These are phyloP conservation scores for Hemichromis elongatus DNA, from an alignment of 2,113 vertebrate species.

Conservation along the genomic window DNA sequence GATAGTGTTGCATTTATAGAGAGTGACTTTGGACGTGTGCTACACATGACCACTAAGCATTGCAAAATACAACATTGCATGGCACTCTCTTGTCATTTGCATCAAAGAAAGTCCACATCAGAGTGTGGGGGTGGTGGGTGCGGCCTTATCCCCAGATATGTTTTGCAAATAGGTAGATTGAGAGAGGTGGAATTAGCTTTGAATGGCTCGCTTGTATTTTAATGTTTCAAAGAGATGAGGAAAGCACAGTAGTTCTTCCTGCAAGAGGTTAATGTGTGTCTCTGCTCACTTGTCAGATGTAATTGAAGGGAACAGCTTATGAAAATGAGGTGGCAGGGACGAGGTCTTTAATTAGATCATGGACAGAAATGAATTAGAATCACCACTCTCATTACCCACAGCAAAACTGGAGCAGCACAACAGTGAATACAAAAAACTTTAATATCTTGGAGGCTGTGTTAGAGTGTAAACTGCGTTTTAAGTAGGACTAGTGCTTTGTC, in stretches of 20 bases:
- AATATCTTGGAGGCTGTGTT: constrained; percentile 2
- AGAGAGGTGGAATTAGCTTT: constrained; percentile 12
- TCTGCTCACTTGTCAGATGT: constrained; percentile 63
- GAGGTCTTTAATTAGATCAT: constrained; percentile 72
- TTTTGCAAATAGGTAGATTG: constrained; percentile 7
- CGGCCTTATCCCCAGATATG: not conserved
- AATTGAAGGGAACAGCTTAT: constrained; percentile 71
- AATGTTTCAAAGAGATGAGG: constrained; percentile 18
- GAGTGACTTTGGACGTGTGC: not conserved
- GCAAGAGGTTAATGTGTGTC: constrained; percentile 62
- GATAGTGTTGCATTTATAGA: not conserved
- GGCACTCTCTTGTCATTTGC: not conserved
- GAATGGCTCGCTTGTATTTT: constrained; percentile 23
- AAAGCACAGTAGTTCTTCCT: constrained; percentile 37
- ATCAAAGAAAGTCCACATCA: not conserved
- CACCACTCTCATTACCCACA: constrained; percentile 49
- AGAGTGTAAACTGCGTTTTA: not conserved
- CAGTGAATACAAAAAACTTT: constrained; percentile 33
- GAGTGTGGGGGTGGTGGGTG: not conserved
- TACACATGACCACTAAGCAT: not conserved
- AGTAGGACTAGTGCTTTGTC: not conserved
- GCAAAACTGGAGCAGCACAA: constrained; percentile 46
- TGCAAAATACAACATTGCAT: not conserved
- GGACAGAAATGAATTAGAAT: constrained; percentile 66
- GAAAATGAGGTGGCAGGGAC: constrained; percentile 67